Evolutionary conservation across 64 coral and sea anemone species (phyloP), one percentile per base, ranked within the genome.

Genomic region (Trachythela sp.): DNA sequence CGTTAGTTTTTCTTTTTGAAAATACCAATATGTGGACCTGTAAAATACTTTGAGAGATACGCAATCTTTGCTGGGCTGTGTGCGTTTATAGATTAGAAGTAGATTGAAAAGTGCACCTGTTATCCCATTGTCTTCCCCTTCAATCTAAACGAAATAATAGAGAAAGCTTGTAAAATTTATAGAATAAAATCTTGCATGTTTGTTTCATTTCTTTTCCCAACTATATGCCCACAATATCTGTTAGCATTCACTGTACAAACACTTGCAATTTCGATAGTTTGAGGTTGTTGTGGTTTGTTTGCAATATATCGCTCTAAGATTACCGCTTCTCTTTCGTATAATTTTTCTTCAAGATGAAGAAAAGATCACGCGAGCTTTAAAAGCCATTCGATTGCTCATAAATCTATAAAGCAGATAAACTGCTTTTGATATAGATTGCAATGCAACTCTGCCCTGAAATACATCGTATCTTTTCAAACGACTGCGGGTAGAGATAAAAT

Each of bases 1-100:
- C 75, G 37, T 80, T 80, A 80, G 75, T 80, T 80, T 80, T 64
- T 64, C 56, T 64, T 80, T 80, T 80, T 80, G 75, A 80, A 72
- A 80, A 80, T 80, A 80, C 75, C 37, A 80, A 80, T 37, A 80
- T 37, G 37, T 80, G 37, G 75, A 80, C 75, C 75, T 80, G 75
- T 80, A 80, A 80, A 80, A 35, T 80, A 80, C 75, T 39, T 39
- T 80, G 20, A 80, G 30, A 80, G 75, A 80, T 80, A 80, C 30
- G 75, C 30, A 80, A 80, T 80, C 75, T 80, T 68, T 37, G 75
- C 37, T 80, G 75, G 75, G 75, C 75, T 80, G 75, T 64, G 56
- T 64, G 56, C 56, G 56, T 64, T 64, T 64, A 64, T 80, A 80
- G 75, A 80, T 80, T 80, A 80, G 31, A 80, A 35, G 31, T 10